Percentiles rank a stretch among this genome's conserved stretches.
Conservation (phyloP, 2,888 invertebrate species). For the Harpalus rufipes region DNA sequence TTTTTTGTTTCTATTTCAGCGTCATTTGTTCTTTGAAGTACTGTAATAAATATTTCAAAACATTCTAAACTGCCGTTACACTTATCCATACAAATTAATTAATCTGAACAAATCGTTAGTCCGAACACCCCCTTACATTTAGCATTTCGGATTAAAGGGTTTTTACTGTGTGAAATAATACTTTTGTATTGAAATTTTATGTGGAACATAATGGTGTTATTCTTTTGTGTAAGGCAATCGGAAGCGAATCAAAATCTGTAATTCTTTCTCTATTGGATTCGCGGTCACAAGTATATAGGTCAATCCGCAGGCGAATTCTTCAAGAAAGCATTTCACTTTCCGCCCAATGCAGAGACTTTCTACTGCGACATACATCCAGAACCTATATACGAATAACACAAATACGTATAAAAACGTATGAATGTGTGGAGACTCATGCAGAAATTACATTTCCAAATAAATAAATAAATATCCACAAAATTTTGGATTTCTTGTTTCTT, state of each 20-base stretch:
- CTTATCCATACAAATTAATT: too few relatives aligned
- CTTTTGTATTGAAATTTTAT: background rate
- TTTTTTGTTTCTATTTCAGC: too few relatives aligned
- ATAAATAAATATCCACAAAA: too few relatives aligned
- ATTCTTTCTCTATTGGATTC: slow-evolving; percentile 29
- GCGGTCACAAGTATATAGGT: slow-evolving; percentile 37
- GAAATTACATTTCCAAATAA: background rate
- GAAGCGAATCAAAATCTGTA: background rate
- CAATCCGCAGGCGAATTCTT: slow-evolving; percentile 51
- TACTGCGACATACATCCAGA: slow-evolving; percentile 44
- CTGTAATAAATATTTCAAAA: too few relatives aligned
- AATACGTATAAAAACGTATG: background rate
- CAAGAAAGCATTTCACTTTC: slow-evolving; percentile 68
- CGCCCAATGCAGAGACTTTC: slow-evolving; percentile 57
- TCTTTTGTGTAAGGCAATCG: background rate
- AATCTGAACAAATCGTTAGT: too few relatives aligned
- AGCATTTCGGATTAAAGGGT: too few relatives aligned
- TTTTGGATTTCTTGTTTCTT: too few relatives aligned
- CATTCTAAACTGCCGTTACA: too few relatives aligned
- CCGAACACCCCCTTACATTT: too few relatives aligned
- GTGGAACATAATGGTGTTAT: background rate
- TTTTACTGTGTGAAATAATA: too few relatives aligned
- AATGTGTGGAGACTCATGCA: background rate
- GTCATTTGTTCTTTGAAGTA: too few relatives aligned
- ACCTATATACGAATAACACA: background rate